Conservation (phyloP, 2,113 vertebrate genomes). For the Chaetura pelagica region DNA sequence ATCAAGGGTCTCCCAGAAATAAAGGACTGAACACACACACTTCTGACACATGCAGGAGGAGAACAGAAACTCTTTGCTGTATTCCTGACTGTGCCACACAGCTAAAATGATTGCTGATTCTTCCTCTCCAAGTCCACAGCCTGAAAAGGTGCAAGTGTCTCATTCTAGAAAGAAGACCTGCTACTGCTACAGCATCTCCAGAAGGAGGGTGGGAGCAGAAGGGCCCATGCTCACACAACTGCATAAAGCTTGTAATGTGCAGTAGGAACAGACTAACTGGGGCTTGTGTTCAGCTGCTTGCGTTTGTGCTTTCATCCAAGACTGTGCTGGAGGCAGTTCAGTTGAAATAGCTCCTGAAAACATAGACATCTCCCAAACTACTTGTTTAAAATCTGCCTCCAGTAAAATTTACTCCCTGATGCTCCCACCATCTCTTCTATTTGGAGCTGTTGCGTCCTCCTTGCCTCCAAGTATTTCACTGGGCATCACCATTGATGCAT, state of each 20-base stretch:
- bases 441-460: neutral
- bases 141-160: neutral
- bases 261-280: neutral
- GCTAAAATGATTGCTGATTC: neutral
- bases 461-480: neutral
- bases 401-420: constrained; percentile 49
- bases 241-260: neutral
- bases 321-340: constrained; percentile 49
- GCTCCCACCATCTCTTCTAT: neutral
- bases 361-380: constrained; percentile 48
- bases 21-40: neutral
- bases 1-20: neutral
- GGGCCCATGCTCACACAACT: neutral
- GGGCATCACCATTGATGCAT: neutral
- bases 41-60: neutral
- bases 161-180: neutral
- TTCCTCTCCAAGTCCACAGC: neutral
- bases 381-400: constrained; percentile 61
- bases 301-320: constrained; percentile 22
- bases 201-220: neutral
- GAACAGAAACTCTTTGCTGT: neutral
- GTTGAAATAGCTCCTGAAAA: constrained; percentile 61
- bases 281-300: neutral
- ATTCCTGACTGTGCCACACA: neutral
- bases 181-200: neutral